Evolutionary conservation across 2,888 invertebrate species (phyloP).

Genomic region (Brachycybe producta): DNA sequence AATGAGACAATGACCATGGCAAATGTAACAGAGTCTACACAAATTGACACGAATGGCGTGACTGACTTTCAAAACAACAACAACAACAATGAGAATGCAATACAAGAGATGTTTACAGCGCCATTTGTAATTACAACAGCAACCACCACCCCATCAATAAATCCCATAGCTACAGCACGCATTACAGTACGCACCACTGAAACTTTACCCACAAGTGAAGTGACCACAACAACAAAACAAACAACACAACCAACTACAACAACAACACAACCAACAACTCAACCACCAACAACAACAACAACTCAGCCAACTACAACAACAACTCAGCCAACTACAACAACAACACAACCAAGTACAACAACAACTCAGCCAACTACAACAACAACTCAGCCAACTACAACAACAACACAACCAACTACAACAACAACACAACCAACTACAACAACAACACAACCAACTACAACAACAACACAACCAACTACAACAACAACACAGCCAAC

Average conservation of each 20-base stretch:
- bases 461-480: background rate
- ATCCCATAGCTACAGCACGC: no score
- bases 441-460: background rate
- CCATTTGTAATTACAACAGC: background rate
- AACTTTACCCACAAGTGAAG: background rate
- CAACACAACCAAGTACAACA: background rate
- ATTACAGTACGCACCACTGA: no score
- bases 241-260: background rate
- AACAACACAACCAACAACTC: background rate
- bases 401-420: background rate
- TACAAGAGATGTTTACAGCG: no score
- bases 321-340: no score
- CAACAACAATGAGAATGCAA: no score
- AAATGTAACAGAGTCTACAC: no score
- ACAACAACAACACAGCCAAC: background rate
- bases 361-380: background rate
- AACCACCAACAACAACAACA: background rate
- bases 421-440: background rate
- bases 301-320: background rate
- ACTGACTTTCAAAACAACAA: background rate
- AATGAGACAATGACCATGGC: no score
- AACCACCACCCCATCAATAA: no score
- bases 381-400: background rate
- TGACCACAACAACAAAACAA: slow-evolving; percentile 9
- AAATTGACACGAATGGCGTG: background rate